Conservation (phyloP, 2,888 invertebrate genomes). For the Lamproptera curius region DNA sequence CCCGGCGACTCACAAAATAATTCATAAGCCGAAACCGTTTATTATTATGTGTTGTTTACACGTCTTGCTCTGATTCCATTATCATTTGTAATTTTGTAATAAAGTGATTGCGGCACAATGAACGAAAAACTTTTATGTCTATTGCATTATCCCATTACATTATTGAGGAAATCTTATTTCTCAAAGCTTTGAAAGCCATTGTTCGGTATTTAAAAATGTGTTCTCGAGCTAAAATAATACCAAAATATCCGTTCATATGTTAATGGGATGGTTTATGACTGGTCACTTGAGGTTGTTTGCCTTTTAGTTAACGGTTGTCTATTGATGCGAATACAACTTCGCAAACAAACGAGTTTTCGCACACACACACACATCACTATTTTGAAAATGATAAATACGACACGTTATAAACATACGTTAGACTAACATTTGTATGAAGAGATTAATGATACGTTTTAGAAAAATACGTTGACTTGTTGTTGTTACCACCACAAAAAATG, state of each 20-base stretch:
- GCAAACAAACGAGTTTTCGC: no score
- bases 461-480: no score
- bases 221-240: background rate
- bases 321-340: conserved; percentile 3
- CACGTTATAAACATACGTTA: no score
- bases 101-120: background rate
- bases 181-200: background rate
- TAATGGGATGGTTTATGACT: conserved; percentile 4
- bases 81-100: background rate
- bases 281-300: conserved; percentile 14
- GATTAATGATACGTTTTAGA: no score
- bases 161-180: background rate
- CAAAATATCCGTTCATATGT: conserved; percentile 4
- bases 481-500: no score
- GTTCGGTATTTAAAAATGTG: background rate
- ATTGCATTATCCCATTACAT: background rate
- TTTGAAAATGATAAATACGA: no score
- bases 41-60: background rate
- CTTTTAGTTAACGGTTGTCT: conserved; percentile 17
- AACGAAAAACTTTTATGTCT: background rate
- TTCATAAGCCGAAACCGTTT: background rate
- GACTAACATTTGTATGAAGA: no score
- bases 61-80: background rate
- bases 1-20: background rate
- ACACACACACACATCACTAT: no score